Evolutionary conservation across 2,888 invertebrate species (phyloP).

Genomic region (Sphaerophoria rueppellii): DNA sequence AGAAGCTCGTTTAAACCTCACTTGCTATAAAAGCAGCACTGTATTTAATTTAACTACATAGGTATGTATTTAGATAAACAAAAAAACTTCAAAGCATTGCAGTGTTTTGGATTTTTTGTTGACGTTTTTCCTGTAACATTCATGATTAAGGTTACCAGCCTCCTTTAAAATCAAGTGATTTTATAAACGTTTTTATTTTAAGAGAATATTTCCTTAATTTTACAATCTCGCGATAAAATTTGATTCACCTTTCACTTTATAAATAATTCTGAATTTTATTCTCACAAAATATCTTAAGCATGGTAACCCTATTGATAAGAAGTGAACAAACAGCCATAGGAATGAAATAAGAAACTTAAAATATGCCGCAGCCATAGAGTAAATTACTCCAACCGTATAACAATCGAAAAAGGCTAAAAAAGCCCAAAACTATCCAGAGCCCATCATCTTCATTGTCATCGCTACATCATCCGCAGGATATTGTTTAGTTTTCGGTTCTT

Average conservation of each 20-base stretch:
- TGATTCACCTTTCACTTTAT: too few relatives aligned
- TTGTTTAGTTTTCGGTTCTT: too few relatives aligned
- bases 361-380: constrained; percentile 49
- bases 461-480: too few relatives aligned
- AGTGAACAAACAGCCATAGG: constrained; percentile 25
- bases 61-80: constrained; percentile 65
- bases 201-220: background rate
- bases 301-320: background rate
- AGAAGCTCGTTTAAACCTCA: constrained; percentile 45
- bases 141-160: constrained; percentile 5
- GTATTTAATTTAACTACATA: constrained; percentile 70
- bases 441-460: too few relatives aligned
- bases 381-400: constrained; percentile 60
- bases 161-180: background rate
- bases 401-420: constrained; percentile 46
- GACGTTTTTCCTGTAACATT: constrained; percentile 3
- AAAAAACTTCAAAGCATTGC: constrained; percentile 64
- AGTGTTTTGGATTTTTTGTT: constrained; percentile 4
- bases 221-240: background rate
- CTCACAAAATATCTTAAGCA: background rate
- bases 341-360: constrained; percentile 8
- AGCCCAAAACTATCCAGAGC: background rate
- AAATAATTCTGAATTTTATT: too few relatives aligned
- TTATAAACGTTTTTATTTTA: background rate
- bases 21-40: constrained; percentile 29